Percentiles rank a stretch among this genome's conserved stretches.
Evolutionary conservation across 2,797 vertebrate genomes (phyloP).

Genomic region (Platalea minor): DNA sequence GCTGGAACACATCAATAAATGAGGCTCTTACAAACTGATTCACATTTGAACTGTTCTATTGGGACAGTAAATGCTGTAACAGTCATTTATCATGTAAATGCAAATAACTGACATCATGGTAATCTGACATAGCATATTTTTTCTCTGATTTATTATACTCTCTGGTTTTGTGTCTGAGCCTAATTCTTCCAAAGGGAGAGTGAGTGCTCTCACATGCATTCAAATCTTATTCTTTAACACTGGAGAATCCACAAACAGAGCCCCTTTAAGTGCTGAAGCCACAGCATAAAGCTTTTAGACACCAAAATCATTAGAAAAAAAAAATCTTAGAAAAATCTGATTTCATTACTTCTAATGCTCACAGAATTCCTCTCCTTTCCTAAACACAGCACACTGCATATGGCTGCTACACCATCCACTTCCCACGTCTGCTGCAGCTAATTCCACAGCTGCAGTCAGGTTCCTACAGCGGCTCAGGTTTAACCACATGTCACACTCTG

Average conservation of each 20-base stretch:
- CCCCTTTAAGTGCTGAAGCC: background rate
- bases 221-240: background rate
- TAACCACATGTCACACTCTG: background rate
- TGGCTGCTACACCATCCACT: background rate
- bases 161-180: background rate
- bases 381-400: background rate
- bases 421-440: background rate
- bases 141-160: background rate
- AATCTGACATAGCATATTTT: background rate
- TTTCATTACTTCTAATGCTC: background rate
- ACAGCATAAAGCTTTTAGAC: background rate
- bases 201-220: background rate
- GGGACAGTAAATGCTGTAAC: background rate
- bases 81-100: background rate
- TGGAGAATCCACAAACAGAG: background rate
- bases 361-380: background rate
- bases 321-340: background rate
- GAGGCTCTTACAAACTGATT: background rate
- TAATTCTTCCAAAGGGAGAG: background rate
- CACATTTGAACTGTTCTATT: background rate
- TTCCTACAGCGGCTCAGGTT: background rate
- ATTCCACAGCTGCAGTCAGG: background rate
- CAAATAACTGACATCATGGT: background rate
- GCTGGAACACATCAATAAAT: background rate
- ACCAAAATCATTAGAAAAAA: background rate